These are phyloP conservation scores for Macrosiphum euphorbiae DNA, from an alignment of 2,888 invertebrate genomes.

Conservation along the genomic window DNA sequence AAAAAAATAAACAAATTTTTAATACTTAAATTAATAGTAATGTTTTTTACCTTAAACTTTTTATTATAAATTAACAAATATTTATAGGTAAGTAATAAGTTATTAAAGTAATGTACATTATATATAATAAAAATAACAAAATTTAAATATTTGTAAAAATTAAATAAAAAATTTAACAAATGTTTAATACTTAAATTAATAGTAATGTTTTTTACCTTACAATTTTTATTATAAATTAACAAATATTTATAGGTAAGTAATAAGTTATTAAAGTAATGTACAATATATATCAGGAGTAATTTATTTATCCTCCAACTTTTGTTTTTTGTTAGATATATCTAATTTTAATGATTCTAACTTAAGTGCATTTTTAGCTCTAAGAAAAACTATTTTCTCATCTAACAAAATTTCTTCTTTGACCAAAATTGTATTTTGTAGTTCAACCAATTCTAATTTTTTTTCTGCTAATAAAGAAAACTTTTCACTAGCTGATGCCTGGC, in stretches of 20 bases:
- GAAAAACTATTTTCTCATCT: conserved; percentile 15
- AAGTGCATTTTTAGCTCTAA: neutral
- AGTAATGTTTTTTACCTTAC: conserved; percentile 3
- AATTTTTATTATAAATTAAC: neutral
- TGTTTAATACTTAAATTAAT: conserved; percentile 15
- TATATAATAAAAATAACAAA: conserved; percentile 15
- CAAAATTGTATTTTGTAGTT: conserved; percentile 8
- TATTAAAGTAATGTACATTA: neutral
- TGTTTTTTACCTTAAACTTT: conserved; percentile 20
- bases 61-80: neutral
- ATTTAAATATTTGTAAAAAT: neutral
- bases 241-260: neutral
- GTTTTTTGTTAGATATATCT: neutral
- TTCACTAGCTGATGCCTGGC: neutral
- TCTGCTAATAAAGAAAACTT: conserved; percentile 10
- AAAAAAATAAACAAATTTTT: neutral
- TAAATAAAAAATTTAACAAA: neutral
- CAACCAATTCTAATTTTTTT: conserved; percentile 4
- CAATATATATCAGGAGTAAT: neutral
- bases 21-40: conserved; percentile 13
- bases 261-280: neutral
- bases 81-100: neutral
- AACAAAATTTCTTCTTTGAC: neutral
- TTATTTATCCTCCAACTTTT: neutral
- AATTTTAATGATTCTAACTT: too few species aligned